Evolutionary conservation across 2,888 invertebrate genomes (phyloP), one percentile per base, ranked within the genome.

Genomic region (Lampropteryx suffumata): DNA sequence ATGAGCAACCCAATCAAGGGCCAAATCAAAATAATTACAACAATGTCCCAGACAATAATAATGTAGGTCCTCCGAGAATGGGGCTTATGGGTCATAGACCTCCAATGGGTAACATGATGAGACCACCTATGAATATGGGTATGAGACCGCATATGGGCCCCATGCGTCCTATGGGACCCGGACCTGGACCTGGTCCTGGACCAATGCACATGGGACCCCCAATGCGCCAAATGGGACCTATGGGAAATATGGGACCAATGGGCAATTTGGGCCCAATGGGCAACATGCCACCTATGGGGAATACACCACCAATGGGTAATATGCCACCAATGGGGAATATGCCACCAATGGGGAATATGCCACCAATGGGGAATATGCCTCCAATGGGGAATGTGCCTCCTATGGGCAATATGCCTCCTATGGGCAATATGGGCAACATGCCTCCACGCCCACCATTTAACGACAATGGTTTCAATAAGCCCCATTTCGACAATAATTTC

Each of bases 401-500:
- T 29, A 63, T 71, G 62, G 59, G 56, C 69, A 5, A 58, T 33
- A 62, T 62, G 59, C 64, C 64, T 36, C 71, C 71, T 24, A 70
- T 68, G 64, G 63, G 60, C 7, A 51, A 57, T 17, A 60, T 63
- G 60, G 54, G 60, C n/a, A 60, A 61, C 29, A 73, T 76, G 70
- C 71, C 73, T 12, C 69, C 71, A 6, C 67, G 71, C 27, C 78
- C 82, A 29, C 76, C 79, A 10, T 88, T 82, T 55, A 50, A 73
- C 21, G 87, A 88, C 52, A 87, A 89, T 70, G 85, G 85, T 21
- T 88, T 71, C 57, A 85, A 82, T 57, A 88, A 90, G 67, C 75
- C 79, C 17, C 77, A 75, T 54, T 88, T 72, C 64, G 82, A 51
- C 40, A 45, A 83, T 17, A 82, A 74, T 52, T 88, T 72, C 64